Evolutionary conservation across 2,888 invertebrate genomes (phyloP).

Genomic region (Troides oblongomaculatus): DNA sequence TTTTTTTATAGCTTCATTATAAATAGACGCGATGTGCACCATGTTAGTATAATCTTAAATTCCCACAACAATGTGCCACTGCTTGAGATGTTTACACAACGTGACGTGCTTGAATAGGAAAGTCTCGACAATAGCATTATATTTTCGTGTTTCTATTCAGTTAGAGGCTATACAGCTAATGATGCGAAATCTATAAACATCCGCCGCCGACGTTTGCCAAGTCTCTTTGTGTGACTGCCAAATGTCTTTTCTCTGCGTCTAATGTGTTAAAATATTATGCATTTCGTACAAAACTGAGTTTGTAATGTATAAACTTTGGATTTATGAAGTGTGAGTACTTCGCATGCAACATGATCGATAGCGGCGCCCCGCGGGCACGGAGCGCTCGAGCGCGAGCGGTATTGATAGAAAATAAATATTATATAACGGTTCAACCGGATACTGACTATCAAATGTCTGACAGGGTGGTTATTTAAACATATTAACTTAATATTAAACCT

Average conservation of each 20-base stretch:
- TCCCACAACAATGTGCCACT: too few relatives aligned
- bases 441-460: neutral
- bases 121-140: neutral
- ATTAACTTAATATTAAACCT: too few relatives aligned
- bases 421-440: neutral
- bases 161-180: neutral
- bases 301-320: neutral
- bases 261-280: neutral
- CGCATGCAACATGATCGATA: neutral
- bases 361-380: neutral
- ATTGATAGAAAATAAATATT: neutral
- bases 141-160: neutral
- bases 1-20: too few relatives aligned
- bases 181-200: neutral
- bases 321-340: neutral
- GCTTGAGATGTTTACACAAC: too few relatives aligned
- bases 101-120: too few relatives aligned
- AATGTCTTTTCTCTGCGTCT: neutral
- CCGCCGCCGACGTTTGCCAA: constrained; percentile 8
- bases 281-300: neutral
- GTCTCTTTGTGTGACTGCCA: constrained; percentile 11
- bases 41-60: too few relatives aligned
- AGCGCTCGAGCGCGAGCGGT: neutral
- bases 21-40: too few relatives aligned
- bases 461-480: too few relatives aligned